Percentiles rank a stretch among this genome's conserved stretches.
phyloP scores from a whole-genome alignment of 2,113 vertebrate genomes.

The Peromyscus polionotus region DNA sequence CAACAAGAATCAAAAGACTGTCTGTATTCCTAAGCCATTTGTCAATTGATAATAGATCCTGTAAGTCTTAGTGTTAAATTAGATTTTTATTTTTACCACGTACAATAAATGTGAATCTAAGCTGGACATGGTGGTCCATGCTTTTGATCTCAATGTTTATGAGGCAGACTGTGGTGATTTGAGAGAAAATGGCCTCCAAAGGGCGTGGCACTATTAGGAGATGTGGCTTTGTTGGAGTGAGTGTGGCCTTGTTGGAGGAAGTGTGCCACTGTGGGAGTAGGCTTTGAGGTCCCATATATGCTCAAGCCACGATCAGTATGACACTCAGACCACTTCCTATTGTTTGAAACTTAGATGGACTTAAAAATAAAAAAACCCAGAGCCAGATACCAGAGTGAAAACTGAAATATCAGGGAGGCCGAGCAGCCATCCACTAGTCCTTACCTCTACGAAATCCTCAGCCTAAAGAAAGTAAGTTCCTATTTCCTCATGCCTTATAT shows the following conservation, averaged over 20 bases:
- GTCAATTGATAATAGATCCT: background rate
- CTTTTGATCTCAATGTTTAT: background rate
- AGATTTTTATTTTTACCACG: slow-evolving; percentile 4
- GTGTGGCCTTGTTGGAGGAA: background rate
- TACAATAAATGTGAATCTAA: background rate
- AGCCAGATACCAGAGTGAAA: no score
- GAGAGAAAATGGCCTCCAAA: no score
- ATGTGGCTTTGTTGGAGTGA: no score
- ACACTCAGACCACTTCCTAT: background rate
- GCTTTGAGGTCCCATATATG: background rate
- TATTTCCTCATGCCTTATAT: no score
- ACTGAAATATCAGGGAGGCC: no score
- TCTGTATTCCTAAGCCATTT: slow-evolving; percentile 12
- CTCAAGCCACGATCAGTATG: background rate
- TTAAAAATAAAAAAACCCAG: no score
- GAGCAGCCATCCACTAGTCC: no score
- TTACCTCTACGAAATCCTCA: no score
- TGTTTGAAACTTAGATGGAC: background rate
- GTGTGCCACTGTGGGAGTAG: background rate
- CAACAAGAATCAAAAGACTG: background rate
- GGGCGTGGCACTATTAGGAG: no score
- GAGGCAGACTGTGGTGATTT: background rate
- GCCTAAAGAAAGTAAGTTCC: no score
- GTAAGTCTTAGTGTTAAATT: background rate
- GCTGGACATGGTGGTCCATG: background rate